A percentile compares a stretch with the other conserved stretches of the same genome.
Conservation (phyloP, 2,888 invertebrate genomes). For the Mesorhabditis belari region DNA sequence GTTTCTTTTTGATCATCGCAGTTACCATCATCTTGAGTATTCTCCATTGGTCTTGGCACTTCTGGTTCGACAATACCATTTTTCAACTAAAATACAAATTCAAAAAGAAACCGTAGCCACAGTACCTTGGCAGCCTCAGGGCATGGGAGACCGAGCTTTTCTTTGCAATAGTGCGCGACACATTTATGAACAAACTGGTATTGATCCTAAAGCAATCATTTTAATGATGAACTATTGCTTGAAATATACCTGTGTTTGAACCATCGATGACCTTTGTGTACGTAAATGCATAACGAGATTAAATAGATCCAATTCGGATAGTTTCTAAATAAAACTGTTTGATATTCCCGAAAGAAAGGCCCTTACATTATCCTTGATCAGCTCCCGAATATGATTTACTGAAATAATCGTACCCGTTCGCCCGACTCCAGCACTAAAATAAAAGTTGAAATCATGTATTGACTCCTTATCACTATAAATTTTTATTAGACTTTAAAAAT, state of each 20-base stretch:
- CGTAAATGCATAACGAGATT: conserved; percentile 34
- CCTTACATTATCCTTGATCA: conserved; percentile 18
- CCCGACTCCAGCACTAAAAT: conserved; percentile 44
- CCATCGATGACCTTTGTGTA: conserved; percentile 41
- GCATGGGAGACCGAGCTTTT: conserved; percentile 10
- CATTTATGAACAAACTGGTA: conserved; percentile 42
- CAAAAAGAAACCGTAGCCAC: not conserved
- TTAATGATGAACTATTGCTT: not conserved
- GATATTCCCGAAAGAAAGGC: not conserved
- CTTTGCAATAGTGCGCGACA: conserved; percentile 34
- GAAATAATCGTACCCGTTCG: conserved; percentile 48
- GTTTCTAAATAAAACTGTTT: conserved; percentile 8
- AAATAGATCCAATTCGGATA: conserved; percentile 26
- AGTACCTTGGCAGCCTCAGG: not conserved
- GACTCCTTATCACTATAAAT: too few relatives aligned
- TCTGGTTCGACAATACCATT: not conserved
- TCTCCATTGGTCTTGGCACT: not conserved
- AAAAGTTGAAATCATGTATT: too few relatives aligned
- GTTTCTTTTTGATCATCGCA: conserved; percentile 1
- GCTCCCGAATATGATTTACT: conserved; percentile 34
- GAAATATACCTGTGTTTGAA: conserved; percentile 39
- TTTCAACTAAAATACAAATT: not conserved
- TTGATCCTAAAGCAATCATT: conserved; percentile 29
- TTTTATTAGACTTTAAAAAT: too few relatives aligned
- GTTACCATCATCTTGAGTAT: conserved; percentile 10